Evolutionary conservation across 2,888 invertebrate genomes (phyloP), one percentile per base, ranked within the genome.

Genomic region (Drosophila gaucha): DNA sequence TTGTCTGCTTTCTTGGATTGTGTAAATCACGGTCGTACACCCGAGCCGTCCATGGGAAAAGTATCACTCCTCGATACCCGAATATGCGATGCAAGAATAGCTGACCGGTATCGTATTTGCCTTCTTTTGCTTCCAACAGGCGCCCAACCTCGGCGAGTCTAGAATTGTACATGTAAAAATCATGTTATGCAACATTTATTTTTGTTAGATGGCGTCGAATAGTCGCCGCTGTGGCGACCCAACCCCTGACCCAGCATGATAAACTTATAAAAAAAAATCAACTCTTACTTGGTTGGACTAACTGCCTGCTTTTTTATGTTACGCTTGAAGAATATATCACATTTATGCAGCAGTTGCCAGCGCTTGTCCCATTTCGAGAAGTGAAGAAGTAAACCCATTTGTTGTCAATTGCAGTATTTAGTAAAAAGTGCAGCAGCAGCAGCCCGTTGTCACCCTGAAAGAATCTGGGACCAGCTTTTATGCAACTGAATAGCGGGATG

Each of bases 21-120:
- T 91, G 90, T 26, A 90, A 93, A 93, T 98, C 98, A 87, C 98
- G 94, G 90, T 99, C 99, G 89, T 98, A 99, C 1, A 99, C 97
- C 89, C 97, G 94, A 8, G 99, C 99, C 67, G 97, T 93, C 98
- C 99, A 99, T 1, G 99, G 98, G 91, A 99, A 99, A 50, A 99
- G 93, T 60, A 99, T 95, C 12, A 99, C 98, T 4, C 99, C 99
- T 80, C 99, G 94, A 91, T 99, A 99, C 14, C 99, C 99, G 92
- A 99, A 99, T 16, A 99, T 96, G 88, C 97, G 95, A 91, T 99
- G 99, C 52, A 99, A 93, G 91, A 99, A 98, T 67, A 99, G 93
- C 92, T 98, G 98, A 9, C 99, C 99, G 3, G 98, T 98, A 88
- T 97, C 97, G 93, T 99, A 99, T 93, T 97, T 97, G 39, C 97